phyloP scores from a whole-genome alignment of 2,113 vertebrate species.

The Cariama cristata region DNA sequence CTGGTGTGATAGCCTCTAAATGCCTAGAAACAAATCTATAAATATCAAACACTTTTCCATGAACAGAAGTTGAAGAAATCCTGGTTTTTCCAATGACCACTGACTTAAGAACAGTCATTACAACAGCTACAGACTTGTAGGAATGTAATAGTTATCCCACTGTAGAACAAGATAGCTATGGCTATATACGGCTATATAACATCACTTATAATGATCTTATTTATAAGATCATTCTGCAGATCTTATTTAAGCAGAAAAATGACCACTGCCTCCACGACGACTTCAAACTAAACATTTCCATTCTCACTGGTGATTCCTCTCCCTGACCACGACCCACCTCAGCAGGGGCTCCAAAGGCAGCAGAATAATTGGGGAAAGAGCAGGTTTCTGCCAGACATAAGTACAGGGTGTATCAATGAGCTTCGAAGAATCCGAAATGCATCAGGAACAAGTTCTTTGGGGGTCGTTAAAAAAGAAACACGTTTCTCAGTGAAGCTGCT shows the following conservation, averaged over 20 bases:
- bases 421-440: background rate
- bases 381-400: background rate
- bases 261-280: background rate
- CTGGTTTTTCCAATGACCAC: background rate
- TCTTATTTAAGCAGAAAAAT: background rate
- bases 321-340: background rate
- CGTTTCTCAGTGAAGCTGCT: background rate
- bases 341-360: background rate
- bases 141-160: background rate
- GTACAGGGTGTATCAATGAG: background rate
- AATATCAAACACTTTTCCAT: background rate
- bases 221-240: background rate
- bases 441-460: background rate
- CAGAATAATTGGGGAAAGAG: background rate
- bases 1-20: background rate
- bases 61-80: background rate
- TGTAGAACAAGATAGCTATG: background rate
- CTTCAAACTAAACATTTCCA: background rate
- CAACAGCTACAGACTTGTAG: background rate
- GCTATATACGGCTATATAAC: background rate
- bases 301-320: background rate
- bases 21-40: background rate
- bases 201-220: too few species aligned
- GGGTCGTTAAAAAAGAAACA: background rate
- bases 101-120: background rate